Conservation (phyloP, 2,113 vertebrate species). For the Nymphicus hollandicus region DNA sequence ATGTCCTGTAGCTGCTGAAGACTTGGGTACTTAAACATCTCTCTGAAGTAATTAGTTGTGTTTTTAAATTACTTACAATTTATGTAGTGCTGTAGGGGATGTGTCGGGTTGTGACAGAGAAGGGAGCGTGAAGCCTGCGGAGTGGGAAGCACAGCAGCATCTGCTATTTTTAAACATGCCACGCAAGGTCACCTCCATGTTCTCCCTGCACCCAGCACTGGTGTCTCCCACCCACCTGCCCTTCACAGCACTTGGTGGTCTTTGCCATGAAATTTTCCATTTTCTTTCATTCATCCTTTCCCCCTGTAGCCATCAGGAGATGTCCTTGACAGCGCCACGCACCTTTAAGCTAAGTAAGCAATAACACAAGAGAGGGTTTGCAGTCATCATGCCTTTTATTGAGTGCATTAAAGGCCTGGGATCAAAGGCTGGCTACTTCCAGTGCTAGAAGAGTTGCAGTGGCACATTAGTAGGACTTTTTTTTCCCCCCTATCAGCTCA, state of each 20-base stretch:
- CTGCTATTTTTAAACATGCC: slow-evolving; percentile 14
- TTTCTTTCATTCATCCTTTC: slow-evolving; percentile 13
- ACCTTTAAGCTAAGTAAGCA: slow-evolving; percentile 30
- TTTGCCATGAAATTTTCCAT: not conserved
- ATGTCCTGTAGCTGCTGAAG: not conserved
- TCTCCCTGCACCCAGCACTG: fast-evolving
- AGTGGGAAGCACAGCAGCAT: not conserved
- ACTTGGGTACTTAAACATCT: not conserved
- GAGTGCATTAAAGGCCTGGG: not conserved
- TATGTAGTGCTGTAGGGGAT: not conserved
- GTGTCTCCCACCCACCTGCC: fast-evolving
- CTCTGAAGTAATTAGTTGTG: slow-evolving; percentile 4
- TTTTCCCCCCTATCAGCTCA: not conserved
- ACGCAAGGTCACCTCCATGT: not conserved
- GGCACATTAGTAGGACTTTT: not conserved
- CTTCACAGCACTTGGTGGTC: not conserved
- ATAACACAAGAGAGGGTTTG: not conserved
- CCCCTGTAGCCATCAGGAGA: not conserved
- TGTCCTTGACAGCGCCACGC: not conserved
- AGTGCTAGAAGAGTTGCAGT: not conserved
- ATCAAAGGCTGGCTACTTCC: slow-evolving; percentile 29
- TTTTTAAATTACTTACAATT: slow-evolving; percentile 9
- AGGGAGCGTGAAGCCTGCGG: not conserved
- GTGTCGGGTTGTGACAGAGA: not conserved
- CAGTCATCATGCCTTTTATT: not conserved